These are phyloP conservation scores for Rhopilema esculentum DNA, from an alignment of 30 jellyfish, hydroid and myxozoan genomes.

Conservation along the genomic window DNA sequence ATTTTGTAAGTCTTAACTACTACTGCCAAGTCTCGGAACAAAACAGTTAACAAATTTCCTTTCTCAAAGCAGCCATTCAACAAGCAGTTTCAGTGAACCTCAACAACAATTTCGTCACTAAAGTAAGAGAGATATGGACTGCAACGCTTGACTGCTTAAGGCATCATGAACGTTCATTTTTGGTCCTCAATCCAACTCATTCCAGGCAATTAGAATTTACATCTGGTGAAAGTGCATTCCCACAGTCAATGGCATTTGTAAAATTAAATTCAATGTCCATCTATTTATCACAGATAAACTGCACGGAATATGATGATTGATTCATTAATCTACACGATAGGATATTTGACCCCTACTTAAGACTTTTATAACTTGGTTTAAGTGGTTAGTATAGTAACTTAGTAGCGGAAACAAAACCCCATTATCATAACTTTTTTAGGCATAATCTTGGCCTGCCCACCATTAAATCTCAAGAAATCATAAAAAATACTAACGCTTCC, in stretches of 20 bases:
- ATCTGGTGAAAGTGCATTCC: neutral
- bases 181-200: neutral
- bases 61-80: neutral
- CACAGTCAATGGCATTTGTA: neutral
- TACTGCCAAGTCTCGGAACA: no score
- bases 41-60: neutral
- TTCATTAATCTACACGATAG: neutral
- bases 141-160: no score
- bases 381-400: no score
- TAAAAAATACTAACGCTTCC: slow-evolving; percentile 82
- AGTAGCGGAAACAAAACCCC: no score
- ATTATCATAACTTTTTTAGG: no score
- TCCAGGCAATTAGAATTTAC: neutral
- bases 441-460: neutral
- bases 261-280: neutral
- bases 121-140: no score
- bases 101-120: no score
- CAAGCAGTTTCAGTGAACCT: no score
- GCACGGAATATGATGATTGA: neutral
- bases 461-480: neutral
- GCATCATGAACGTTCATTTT: neutral
- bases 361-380: neutral
- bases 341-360: neutral
- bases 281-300: neutral
- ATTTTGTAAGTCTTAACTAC: no score